phyloP scores from a whole-genome alignment of 2,888 invertebrate species.

The Drosophila rubida region DNA sequence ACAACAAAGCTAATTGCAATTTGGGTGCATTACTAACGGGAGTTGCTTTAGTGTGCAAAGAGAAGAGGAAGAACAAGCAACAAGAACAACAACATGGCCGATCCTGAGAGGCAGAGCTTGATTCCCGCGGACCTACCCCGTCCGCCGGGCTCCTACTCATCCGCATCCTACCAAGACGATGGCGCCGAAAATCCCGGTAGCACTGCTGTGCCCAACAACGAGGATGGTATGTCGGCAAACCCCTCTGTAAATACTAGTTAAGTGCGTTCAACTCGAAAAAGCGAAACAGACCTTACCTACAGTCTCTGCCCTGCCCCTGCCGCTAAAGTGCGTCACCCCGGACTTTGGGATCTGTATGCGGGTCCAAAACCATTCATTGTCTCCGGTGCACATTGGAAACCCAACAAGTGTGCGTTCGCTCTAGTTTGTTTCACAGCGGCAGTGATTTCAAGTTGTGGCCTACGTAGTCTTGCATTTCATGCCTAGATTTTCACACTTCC shows the following conservation, averaged over 20 bases:
- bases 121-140: slow-evolving; percentile 80
- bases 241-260: slow-evolving; percentile 12
- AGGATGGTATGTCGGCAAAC: slow-evolving; percentile 62
- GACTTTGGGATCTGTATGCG: slow-evolving; percentile 40
- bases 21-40: slow-evolving; percentile 54
- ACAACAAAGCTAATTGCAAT: slow-evolving; percentile 47
- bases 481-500: slow-evolving; percentile 64
- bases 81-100: slow-evolving; percentile 74
- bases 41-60: slow-evolving; percentile 35
- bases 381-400: slow-evolving; percentile 64
- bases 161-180: slow-evolving; percentile 67
- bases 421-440: slow-evolving; percentile 44
- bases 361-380: slow-evolving; percentile 37
- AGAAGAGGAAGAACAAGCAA: slow-evolving; percentile 15
- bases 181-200: slow-evolving; percentile 67
- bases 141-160: slow-evolving; percentile 72
- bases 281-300: background rate
- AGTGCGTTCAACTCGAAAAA: slow-evolving; percentile 61
- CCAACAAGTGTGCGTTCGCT: slow-evolving; percentile 75
- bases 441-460: slow-evolving; percentile 63
- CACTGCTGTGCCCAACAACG: slow-evolving; percentile 54
- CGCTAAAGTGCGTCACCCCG: slow-evolving; percentile 24
- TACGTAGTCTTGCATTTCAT: slow-evolving; percentile 28
- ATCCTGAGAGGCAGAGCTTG: slow-evolving; percentile 83
- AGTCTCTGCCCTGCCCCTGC: background rate